These are phyloP conservation scores for Notodonta ziczac DNA, from an alignment of 2,888 invertebrate species.

Conservation along the genomic window DNA sequence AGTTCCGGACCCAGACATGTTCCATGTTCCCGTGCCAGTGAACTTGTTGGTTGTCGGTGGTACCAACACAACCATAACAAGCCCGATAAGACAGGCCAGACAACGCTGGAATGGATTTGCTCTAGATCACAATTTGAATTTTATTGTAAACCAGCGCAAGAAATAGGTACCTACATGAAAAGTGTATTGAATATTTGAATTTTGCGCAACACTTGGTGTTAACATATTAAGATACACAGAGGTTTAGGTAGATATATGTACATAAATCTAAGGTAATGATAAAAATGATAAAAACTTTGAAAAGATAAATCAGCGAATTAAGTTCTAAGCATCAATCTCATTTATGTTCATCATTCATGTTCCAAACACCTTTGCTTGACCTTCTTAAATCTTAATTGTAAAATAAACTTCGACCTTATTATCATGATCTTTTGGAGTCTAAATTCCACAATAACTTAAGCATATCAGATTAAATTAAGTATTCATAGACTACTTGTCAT, in stretches of 20 bases:
- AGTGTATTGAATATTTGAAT: not conserved
- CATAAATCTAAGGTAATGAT: no score
- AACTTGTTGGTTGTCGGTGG: slow-evolving; percentile 64
- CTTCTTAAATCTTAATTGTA: no score
- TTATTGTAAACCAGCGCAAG: slow-evolving; percentile 23
- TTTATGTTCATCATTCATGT: no score
- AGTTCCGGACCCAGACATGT: slow-evolving; percentile 43
- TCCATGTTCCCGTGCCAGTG: slow-evolving; percentile 61
- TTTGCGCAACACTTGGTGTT: not conserved
- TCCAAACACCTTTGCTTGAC: no score
- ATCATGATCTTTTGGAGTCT: no score
- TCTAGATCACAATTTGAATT: slow-evolving; percentile 33
- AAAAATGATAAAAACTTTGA: no score
- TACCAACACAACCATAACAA: slow-evolving; percentile 57
- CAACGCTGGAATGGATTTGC: slow-evolving; percentile 39
- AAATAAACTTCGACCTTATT: no score
- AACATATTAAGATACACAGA: no score
- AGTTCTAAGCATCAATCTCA: no score
- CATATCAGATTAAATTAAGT: not conserved
- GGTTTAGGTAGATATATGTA: no score
- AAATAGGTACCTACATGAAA: not conserved
- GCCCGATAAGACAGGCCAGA: slow-evolving; percentile 58
- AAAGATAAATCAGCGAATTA: no score
- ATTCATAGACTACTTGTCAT: not conserved
- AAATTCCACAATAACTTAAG: no score